Conservation (phyloP, 2,113 vertebrate species). For the Gracilinanus agilis region DNA sequence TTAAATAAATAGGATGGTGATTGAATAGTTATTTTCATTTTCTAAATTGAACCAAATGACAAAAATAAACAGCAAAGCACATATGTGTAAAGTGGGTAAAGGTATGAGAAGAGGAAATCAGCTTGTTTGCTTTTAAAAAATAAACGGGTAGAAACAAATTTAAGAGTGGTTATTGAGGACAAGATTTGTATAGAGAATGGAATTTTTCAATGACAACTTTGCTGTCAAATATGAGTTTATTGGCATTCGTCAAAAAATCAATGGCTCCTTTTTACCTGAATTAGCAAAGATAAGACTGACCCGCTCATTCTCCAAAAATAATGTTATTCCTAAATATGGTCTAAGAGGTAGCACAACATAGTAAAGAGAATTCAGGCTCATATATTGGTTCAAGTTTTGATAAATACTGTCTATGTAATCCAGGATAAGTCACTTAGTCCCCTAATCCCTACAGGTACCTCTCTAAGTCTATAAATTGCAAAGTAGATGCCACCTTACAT, state of each 20-base stretch:
- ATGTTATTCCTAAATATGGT: neutral
- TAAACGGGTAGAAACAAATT: neutral
- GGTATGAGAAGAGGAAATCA: neutral
- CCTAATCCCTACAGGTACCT: neutral
- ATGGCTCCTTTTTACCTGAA: neutral
- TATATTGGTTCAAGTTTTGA: neutral
- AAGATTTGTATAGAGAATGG: neutral
- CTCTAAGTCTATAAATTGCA: too few species aligned
- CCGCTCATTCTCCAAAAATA: neutral
- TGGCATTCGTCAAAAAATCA: conserved; percentile 14
- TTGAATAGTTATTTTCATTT: conserved; percentile 9
- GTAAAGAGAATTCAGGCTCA: neutral
- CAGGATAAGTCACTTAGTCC: neutral
- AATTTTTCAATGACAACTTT: conserved; percentile 36
- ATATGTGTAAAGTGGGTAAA: neutral
- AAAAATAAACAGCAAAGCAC: neutral
- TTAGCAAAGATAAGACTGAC: neutral
- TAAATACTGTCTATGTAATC: neutral
- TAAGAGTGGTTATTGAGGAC: neutral
- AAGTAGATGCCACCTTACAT: too few species aligned
- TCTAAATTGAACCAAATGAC: conserved; percentile 7
- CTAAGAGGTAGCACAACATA: neutral
- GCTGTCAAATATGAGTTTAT: conserved; percentile 8
- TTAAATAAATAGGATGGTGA: conserved; percentile 38
- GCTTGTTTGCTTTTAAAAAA: neutral